Evolutionary conservation across 2,113 vertebrate species (phyloP).

Genomic region (Burhinus oedicnemus): DNA sequence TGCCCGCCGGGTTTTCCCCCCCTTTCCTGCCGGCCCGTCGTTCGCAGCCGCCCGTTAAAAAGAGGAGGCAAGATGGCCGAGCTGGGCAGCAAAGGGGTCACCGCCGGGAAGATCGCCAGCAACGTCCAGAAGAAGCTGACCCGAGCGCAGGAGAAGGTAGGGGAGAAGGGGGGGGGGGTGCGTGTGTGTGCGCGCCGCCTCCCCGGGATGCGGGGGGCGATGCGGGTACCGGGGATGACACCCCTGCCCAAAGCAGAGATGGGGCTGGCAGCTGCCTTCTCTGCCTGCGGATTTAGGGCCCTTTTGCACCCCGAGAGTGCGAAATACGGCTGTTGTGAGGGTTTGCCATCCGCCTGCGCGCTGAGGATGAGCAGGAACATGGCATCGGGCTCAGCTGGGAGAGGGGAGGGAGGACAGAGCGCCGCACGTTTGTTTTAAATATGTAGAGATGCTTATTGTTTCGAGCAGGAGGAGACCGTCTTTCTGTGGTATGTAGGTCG

Average conservation of each 20-base stretch:
- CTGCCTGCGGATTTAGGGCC: not conserved
- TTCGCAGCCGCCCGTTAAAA: conserved; percentile 51
- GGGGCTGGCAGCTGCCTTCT: not conserved
- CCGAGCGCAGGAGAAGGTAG: conserved; percentile 95
- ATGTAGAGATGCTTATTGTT: not conserved
- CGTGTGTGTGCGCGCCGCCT: no score
- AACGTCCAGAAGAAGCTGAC: conserved; percentile 98
- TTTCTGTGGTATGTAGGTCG: not conserved
- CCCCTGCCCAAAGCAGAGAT: not conserved
- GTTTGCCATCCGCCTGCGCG: not conserved
- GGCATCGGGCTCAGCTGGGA: not conserved
- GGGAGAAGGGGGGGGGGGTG: no score
- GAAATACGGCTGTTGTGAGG: fast-evolving
- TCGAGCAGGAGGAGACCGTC: not conserved
- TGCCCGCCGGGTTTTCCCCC: conserved; percentile 24
- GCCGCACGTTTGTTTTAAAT: not conserved
- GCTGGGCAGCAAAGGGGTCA: conserved; percentile 92
- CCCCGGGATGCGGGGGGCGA: not conserved
- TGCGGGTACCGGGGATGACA: not conserved
- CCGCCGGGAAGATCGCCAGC: conserved; percentile 94
- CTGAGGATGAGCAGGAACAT: not conserved
- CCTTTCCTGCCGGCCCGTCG: conserved; percentile 12
- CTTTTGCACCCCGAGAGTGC: not conserved
- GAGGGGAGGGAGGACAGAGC: not conserved
- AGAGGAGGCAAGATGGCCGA: conserved; percentile 89